Evolutionary conservation across 2,113 vertebrate genomes (phyloP).

Genomic region (Lethenteron reissneri): DNA sequence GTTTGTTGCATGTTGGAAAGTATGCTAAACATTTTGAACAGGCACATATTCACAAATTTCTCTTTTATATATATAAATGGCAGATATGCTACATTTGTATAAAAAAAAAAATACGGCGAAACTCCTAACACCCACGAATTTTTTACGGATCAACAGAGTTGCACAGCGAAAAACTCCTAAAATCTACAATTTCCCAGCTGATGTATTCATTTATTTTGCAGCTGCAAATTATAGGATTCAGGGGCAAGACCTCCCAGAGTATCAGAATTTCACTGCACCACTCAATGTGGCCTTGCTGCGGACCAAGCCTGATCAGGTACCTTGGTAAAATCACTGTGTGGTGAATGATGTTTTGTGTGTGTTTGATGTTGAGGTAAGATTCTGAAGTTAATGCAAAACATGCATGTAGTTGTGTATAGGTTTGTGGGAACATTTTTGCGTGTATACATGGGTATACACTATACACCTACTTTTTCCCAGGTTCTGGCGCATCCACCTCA

Average conservation of each 20-base stretch:
- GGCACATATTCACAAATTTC: no score
- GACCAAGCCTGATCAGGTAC: slow-evolving; percentile 1
- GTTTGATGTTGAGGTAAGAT: not conserved
- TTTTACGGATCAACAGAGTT: no score
- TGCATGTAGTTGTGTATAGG: not conserved
- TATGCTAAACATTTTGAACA: no score
- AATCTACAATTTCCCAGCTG: not conserved
- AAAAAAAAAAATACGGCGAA: no score
- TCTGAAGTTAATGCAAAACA: not conserved
- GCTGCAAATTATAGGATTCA: no score
- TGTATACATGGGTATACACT: not conserved
- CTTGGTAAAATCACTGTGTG: slow-evolving; percentile 6
- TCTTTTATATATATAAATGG: no score
- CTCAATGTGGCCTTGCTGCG: not conserved
- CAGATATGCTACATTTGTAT: no score
- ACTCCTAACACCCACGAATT: no score
- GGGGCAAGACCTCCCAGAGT: no score
- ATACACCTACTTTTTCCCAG: slow-evolving; percentile 12
- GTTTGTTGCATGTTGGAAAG: no score
- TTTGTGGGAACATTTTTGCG: slow-evolving; percentile 20
- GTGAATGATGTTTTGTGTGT: not conserved
- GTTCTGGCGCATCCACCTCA: slow-evolving; percentile 32
- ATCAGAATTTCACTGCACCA: no score
- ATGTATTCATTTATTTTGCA: no score
- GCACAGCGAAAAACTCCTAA: not conserved